A percentile compares a stretch with the other conserved stretches of the same genome.
Evolutionary conservation across 1,140 invertebrate species (phyloP).

Genomic region (Belonocnema kinseyi): DNA sequence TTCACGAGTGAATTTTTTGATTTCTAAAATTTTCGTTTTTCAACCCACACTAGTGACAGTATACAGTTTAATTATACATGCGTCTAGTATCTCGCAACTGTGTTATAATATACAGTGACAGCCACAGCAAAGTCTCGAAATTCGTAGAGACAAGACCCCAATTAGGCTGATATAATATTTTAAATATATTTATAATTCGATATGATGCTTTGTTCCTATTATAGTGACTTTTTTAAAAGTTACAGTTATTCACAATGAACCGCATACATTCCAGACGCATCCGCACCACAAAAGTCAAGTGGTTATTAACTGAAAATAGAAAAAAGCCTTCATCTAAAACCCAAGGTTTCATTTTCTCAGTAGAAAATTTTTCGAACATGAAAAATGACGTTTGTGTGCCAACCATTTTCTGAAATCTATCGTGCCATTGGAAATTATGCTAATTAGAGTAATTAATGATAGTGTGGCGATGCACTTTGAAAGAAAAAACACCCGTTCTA

Average conservation of each 20-base stretch:
- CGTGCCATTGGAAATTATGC: constrained; percentile 10
- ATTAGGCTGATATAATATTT: not conserved
- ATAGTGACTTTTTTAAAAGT: not conserved
- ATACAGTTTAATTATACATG: too few species aligned
- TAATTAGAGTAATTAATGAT: constrained; percentile 22
- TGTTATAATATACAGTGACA: too few species aligned
- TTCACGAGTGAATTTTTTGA: too few species aligned
- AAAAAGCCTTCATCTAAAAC: not conserved
- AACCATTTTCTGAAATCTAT: not conserved
- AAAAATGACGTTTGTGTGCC: not conserved
- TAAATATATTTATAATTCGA: constrained; percentile 17
- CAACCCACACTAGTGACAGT: too few species aligned
- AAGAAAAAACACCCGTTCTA: constrained; percentile 9
- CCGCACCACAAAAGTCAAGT: not conserved
- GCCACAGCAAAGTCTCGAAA: not conserved
- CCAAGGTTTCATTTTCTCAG: not conserved
- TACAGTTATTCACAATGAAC: not conserved
- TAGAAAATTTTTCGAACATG: not conserved
- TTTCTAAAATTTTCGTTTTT: too few species aligned
- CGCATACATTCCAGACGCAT: not conserved
- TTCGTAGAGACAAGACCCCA: not conserved
- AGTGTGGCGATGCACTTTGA: constrained; percentile 24
- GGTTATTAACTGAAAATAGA: not conserved
- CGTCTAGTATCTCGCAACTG: too few species aligned
- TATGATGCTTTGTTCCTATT: constrained; percentile 10